phyloP scores from a whole-genome alignment of 2,113 vertebrate species.

The Microcebus ravelobensis region DNA sequence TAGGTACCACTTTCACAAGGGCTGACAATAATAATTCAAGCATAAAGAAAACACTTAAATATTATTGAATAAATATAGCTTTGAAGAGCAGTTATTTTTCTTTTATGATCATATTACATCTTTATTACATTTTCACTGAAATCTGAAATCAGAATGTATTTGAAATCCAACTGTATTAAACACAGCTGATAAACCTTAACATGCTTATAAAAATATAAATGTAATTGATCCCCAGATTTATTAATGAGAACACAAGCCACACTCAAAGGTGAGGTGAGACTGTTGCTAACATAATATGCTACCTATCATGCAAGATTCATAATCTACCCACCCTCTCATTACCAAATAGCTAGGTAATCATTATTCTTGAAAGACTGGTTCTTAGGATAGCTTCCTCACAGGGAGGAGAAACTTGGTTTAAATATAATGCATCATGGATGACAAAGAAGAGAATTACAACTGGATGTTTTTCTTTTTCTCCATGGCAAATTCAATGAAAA shows the following conservation, averaged over 20 bases:
- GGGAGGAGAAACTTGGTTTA: conserved; percentile 63
- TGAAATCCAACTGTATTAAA: not conserved
- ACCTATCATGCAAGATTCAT: not conserved
- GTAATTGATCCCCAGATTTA: not conserved
- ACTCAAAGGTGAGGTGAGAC: conserved; percentile 12
- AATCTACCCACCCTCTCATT: conserved; percentile 51
- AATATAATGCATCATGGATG: conserved; percentile 27
- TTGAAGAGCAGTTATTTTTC: not conserved
- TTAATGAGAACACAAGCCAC: conserved; percentile 1
- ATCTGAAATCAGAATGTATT: not conserved
- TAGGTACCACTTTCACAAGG: not conserved
- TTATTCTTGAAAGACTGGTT: conserved; percentile 76
- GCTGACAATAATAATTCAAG: not conserved
- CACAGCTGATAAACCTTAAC: not conserved
- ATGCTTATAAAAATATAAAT: not conserved
- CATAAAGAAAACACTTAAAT: not conserved
- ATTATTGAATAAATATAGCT: not conserved
- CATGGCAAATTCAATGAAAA: not conserved
- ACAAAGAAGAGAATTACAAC: conserved; percentile 47
- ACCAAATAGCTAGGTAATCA: conserved; percentile 50
- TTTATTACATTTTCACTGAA: not conserved
- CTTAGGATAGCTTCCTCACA: conserved; percentile 3
- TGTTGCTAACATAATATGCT: conserved; percentile 38
- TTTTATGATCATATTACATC: not conserved
- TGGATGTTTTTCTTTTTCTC: not conserved